phyloP scores from a whole-genome alignment of 2,888 invertebrate genomes.

The Linyphia triangularis region DNA sequence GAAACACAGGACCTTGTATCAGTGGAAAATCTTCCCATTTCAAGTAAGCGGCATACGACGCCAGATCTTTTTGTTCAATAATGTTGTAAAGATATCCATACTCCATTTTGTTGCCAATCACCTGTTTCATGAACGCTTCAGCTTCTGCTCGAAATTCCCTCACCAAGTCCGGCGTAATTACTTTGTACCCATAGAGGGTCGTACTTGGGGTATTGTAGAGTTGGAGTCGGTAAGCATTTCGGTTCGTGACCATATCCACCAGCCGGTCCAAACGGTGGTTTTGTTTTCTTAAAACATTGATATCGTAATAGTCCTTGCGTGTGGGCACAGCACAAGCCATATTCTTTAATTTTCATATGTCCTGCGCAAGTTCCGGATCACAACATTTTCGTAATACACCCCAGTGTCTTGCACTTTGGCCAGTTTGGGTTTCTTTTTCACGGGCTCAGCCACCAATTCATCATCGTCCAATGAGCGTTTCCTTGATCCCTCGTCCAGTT shows the following conservation, averaged over 20 bases:
- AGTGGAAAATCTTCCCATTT: not conserved
- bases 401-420: not conserved
- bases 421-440: not conserved
- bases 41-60: not conserved
- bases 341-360: not conserved
- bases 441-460: not conserved
- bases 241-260: not conserved
- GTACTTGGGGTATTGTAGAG: not conserved
- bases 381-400: constrained; percentile 11
- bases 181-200: not conserved
- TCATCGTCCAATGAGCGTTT: no score
- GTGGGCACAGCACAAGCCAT: not conserved
- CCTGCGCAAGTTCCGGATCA: not conserved
- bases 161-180: not conserved
- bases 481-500: not conserved
- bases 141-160: not conserved
- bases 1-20: not conserved
- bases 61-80: not conserved
- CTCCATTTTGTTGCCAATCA: not conserved
- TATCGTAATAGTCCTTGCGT: not conserved
- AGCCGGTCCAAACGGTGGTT: not conserved
- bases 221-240: not conserved
- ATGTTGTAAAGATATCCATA: not conserved
- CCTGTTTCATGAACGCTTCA: not conserved
- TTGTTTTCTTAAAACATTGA: not conserved